phyloP scores from a whole-genome alignment of 2,888 invertebrate species.

The Lottia gigantea region DNA sequence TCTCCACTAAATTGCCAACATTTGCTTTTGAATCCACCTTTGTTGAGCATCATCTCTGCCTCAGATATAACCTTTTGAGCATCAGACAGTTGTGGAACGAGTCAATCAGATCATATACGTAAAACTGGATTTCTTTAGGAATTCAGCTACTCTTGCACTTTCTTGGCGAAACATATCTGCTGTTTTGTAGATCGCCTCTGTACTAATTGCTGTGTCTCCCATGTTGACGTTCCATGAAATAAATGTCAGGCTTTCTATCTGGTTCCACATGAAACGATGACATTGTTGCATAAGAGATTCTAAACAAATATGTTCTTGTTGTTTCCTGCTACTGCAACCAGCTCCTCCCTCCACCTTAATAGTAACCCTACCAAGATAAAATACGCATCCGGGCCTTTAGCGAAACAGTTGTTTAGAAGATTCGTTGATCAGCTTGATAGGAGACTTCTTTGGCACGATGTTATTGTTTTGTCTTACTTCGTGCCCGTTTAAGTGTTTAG shows the following conservation, averaged over 20 bases:
- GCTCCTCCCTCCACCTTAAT: conserved; percentile 10
- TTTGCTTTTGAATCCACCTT: conserved; percentile 8
- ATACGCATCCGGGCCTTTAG: conserved; percentile 15
- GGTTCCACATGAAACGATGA: conserved; percentile 17
- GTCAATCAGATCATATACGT: conserved; percentile 15
- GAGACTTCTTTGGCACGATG: too few relatives aligned
- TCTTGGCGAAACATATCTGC: conserved; percentile 6
- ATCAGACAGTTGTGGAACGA: background rate
- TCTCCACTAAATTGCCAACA: background rate
- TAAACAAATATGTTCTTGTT: conserved; percentile 11
- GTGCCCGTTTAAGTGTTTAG: too few relatives aligned
- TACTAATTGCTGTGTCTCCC: conserved; percentile 16
- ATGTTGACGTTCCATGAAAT: conserved; percentile 12
- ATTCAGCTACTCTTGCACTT: conserved; percentile 10
- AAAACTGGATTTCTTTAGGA: conserved; percentile 15
- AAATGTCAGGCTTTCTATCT: conserved; percentile 13
- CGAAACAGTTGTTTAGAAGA: conserved; percentile 5
- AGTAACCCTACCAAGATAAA: conserved; percentile 10
- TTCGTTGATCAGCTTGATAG: background rate
- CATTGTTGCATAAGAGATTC: conserved; percentile 7
- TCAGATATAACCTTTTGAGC: conserved; percentile 4
- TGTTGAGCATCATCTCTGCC: conserved; percentile 13
- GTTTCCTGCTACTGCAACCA: conserved; percentile 5
- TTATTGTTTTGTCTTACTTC: too few relatives aligned
- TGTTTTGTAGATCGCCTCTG: conserved; percentile 17